phyloP scores from a whole-genome alignment of 2,113 vertebrate species.

The Cinclus cinclus region DNA sequence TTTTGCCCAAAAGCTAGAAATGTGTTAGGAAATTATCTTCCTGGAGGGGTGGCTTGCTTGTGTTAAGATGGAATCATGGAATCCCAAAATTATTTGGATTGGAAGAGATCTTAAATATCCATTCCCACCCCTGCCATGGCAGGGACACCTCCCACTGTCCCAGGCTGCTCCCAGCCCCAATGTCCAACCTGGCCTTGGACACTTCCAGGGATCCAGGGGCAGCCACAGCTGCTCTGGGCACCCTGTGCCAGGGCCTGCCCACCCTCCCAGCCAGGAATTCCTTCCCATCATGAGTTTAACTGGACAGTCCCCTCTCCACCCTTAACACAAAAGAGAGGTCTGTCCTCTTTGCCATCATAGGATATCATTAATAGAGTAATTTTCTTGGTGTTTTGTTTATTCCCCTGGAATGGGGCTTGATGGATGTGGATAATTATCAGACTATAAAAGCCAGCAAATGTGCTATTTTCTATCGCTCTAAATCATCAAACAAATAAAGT shows the following conservation, averaged over 20 bases:
- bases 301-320: background rate
- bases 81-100: background rate
- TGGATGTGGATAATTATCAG: conserved; percentile 82
- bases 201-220: background rate
- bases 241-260: background rate
- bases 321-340: background rate
- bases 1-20: background rate
- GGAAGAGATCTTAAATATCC: background rate
- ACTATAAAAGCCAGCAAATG: conserved; percentile 83
- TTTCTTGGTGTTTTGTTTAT: conserved; percentile 79
- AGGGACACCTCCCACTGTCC: background rate
- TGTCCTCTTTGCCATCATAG: conserved; percentile 6
- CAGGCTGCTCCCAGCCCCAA: background rate
- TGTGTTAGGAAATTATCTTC: background rate
- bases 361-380: conserved; percentile 77
- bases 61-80: background rate
- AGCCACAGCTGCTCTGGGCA: background rate
- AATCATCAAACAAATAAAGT: conserved; percentile 86
- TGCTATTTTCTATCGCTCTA: conserved; percentile 80
- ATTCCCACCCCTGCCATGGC: background rate
- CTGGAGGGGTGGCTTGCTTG: background rate
- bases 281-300: background rate
- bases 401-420: conserved; percentile 77
- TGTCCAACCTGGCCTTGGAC: background rate
- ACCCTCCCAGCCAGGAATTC: background rate